Evolutionary conservation across 2,888 invertebrate genomes (phyloP), one percentile per base, ranked within the genome.

Genomic region (Phortica okadai): DNA sequence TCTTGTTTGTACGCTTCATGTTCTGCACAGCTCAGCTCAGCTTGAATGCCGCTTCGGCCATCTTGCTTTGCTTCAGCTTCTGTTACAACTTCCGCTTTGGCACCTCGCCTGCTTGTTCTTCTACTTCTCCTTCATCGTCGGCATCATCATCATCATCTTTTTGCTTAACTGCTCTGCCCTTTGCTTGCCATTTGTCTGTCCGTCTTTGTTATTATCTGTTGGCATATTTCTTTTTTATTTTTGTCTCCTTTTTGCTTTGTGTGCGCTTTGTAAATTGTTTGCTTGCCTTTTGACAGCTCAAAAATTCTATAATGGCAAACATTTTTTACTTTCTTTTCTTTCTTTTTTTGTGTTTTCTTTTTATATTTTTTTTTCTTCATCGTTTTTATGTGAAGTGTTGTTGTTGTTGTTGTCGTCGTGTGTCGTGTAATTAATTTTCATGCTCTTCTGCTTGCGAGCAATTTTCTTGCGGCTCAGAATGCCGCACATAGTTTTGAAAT

Each of bases 1-100:
- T 85, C 85, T 84, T 81, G 79, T 80, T 82, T 84, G 82, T 1
- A 50, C 77, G 50, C 66, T 66, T 54, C 69, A 75, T 70, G 75
- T 77, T 25, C 76, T 74, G 76, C 74, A 73, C 80, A 64, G 33
- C 50, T 11, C 14, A 44, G 45, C 74, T 25, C 8, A 64, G 14
- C n/a, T 59, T 8, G 25, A 33, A 33, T 25, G 33, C 64, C 11
- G 64, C 8, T 33, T 25, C 67, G 21, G 21, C 21, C 21, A 21
- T 21, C 21, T 21, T 21, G 21, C 21, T 21, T 21, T 21, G 16
- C 16, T 64, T 64, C 69, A 64, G n/a, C 54, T 70, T 54, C 70
- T 54, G 33, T 41, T 56, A 67, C 44, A 45, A 42, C 10, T 14
- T 16, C 54, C 11, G 6, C 58, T 25, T 70, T 21, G 64, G 21